Percentiles rank a stretch among this genome's conserved stretches.
These are phyloP conservation scores for Oreortyx pictus DNA, from an alignment of 2,797 vertebrate species.

Conservation along the genomic window DNA sequence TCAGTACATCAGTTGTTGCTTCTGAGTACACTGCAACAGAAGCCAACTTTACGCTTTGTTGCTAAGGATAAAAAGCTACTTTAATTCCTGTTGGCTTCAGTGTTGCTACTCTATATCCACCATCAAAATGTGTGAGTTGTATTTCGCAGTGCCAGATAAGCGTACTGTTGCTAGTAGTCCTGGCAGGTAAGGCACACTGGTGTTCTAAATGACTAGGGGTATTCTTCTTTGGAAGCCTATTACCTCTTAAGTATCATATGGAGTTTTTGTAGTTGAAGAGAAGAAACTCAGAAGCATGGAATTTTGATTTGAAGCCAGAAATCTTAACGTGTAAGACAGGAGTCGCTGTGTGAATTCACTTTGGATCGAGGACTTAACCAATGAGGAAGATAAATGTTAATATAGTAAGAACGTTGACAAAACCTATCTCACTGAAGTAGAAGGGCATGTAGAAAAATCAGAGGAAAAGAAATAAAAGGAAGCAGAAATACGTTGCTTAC, in stretches of 20 bases:
- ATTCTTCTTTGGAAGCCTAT: background rate
- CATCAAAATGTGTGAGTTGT: rapidly evolving
- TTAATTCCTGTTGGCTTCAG: background rate
- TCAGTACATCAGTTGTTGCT: background rate
- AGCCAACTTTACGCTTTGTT: background rate
- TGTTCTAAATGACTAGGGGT: background rate
- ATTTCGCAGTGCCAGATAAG: too few species aligned
- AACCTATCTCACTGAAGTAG: background rate
- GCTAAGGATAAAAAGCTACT: background rate
- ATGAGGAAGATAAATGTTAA: background rate
- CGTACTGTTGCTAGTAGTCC: background rate
- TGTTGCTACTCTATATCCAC: background rate
- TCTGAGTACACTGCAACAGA: background rate
- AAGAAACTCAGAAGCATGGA: background rate
- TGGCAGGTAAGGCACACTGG: background rate
- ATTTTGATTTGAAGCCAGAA: background rate
- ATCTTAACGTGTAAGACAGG: background rate
- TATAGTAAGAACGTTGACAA: background rate
- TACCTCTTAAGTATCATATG: background rate
- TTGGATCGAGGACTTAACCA: background rate
- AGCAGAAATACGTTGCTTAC: background rate
- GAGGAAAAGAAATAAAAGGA: background rate
- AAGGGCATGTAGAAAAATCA: background rate
- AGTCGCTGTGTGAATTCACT: background rate
- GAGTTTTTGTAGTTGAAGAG: background rate